Evolutionary conservation across 2,888 invertebrate species (phyloP).

Genomic region (Pollenia amentaria): DNA sequence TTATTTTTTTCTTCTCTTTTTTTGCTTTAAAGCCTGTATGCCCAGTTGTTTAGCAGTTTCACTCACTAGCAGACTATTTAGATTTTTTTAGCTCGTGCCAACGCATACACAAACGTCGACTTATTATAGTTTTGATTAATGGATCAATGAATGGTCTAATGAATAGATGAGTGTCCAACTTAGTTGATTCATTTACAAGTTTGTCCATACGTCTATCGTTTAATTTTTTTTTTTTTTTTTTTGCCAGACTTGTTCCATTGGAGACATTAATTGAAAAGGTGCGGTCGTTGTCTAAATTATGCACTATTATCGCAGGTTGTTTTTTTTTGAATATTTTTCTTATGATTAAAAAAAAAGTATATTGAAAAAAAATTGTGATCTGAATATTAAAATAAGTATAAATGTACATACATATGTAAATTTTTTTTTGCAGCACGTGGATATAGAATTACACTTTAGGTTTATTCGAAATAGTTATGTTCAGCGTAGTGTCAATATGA

Average conservation of each 20-base stretch:
- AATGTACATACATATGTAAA: too few species aligned
- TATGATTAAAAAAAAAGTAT: constrained; percentile 5
- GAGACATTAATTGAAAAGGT: constrained; percentile 62
- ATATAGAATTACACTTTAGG: background rate
- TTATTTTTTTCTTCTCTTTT: constrained; percentile 10
- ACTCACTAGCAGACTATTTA: constrained; percentile 15
- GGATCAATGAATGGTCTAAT: constrained; percentile 48
- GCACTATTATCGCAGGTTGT: background rate
- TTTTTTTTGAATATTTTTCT: background rate
- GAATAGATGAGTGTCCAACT: constrained; percentile 30
- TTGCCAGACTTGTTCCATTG: constrained; percentile 43
- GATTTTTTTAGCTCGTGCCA: constrained; percentile 70
- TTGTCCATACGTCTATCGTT: constrained; percentile 16
- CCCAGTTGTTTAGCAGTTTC: constrained; percentile 57
- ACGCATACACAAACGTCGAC: constrained; percentile 50
- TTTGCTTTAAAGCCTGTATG: constrained; percentile 56
- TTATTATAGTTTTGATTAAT: constrained; percentile 67
- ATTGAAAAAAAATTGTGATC: constrained; percentile 28
- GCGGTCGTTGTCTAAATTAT: constrained; percentile 58
- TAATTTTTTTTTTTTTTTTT: constrained; percentile 1
- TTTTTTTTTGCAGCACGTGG: constrained; percentile 37
- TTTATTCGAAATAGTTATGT: constrained; percentile 3
- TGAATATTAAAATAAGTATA: constrained; percentile 42
- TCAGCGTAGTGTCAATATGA: background rate
- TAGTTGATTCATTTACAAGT: constrained; percentile 29